phyloP scores from a whole-genome alignment of 2,888 invertebrate species.

The Leptura quadrifasciata region DNA sequence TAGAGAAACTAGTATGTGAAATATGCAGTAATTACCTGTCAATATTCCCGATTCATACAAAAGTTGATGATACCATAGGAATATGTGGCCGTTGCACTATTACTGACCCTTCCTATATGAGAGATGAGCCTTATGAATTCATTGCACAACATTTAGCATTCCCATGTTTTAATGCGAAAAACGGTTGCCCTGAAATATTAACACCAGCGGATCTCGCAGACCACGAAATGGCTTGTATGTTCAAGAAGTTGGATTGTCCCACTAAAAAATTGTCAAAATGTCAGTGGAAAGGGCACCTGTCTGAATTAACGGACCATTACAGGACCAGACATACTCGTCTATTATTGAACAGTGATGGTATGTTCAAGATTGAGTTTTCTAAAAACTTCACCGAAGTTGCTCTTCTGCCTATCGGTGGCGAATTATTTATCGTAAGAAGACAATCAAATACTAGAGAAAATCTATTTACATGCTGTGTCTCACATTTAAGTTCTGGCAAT shows the following conservation, averaged over 20 bases:
- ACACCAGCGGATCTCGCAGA: conserved; percentile 54
- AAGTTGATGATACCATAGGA: conserved; percentile 50
- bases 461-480: conserved; percentile 49
- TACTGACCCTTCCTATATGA: conserved; percentile 34
- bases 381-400: conserved; percentile 62
- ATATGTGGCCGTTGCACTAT: conserved; percentile 66
- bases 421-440: conserved; percentile 64
- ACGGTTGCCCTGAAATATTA: conserved; percentile 63
- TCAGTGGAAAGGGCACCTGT: conserved; percentile 64
- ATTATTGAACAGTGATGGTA: conserved; percentile 57
- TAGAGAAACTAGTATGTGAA: conserved; percentile 61
- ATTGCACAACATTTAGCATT: conserved; percentile 63
- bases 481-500: conserved; percentile 51
- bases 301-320: conserved; percentile 64
- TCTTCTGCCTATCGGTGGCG: conserved; percentile 59
- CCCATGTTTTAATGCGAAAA: conserved; percentile 62
- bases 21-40: conserved; percentile 64
- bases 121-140: conserved; percentile 64
- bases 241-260: conserved; percentile 63
- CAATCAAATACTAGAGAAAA: conserved; percentile 53
- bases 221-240: conserved; percentile 64
- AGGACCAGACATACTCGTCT: conserved; percentile 59
- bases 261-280: conserved; percentile 57
- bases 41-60: conserved; percentile 60
- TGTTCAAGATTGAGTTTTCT: conserved; percentile 64